Conservation (phyloP, 2,888 invertebrate species). For the Lacanobia oleracea region DNA sequence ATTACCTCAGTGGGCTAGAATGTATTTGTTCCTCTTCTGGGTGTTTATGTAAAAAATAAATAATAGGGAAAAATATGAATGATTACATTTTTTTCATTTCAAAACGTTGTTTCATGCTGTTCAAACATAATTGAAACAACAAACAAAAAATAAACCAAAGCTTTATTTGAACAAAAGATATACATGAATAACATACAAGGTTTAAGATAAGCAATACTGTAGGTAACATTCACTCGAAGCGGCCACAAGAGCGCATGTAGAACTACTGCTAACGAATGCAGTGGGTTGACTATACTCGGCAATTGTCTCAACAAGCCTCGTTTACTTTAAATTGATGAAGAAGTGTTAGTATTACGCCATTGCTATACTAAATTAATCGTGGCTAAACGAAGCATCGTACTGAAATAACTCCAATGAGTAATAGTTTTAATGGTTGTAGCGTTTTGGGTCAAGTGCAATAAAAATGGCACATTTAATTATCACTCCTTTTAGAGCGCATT, state of each 20-base stretch:
- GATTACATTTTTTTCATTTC: slow-evolving; percentile 1
- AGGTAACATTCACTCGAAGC: slow-evolving; percentile 58
- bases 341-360: slow-evolving; percentile 30
- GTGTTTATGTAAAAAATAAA: slow-evolving; percentile 22
- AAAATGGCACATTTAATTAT: slow-evolving; percentile 7
- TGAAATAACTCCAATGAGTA: slow-evolving; percentile 29
- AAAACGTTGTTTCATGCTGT: slow-evolving; percentile 49
- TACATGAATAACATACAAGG: slow-evolving; percentile 54
- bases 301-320: slow-evolving; percentile 28
- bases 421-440: slow-evolving; percentile 4
- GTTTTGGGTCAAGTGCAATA: slow-evolving; percentile 17
- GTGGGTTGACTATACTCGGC: slow-evolving; percentile 14
- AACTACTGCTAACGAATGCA: slow-evolving; percentile 22
- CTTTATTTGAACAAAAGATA: slow-evolving; percentile 57
- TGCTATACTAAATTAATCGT: slow-evolving; percentile 35
- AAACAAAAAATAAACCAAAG: slow-evolving; percentile 51
- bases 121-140: slow-evolving; percentile 64
- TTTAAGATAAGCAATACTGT: slow-evolving; percentile 55
- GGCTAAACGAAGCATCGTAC: slow-evolving; percentile 22
- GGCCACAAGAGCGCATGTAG: slow-evolving; percentile 21
- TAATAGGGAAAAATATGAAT: slow-evolving; percentile 4
- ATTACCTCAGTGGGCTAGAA: slow-evolving; percentile 18
- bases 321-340: slow-evolving; percentile 26
- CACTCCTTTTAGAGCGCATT: neutral
- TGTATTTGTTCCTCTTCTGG: neutral